Conservation (phyloP, 2,888 invertebrate species). For the Tiliacea aurago region DNA sequence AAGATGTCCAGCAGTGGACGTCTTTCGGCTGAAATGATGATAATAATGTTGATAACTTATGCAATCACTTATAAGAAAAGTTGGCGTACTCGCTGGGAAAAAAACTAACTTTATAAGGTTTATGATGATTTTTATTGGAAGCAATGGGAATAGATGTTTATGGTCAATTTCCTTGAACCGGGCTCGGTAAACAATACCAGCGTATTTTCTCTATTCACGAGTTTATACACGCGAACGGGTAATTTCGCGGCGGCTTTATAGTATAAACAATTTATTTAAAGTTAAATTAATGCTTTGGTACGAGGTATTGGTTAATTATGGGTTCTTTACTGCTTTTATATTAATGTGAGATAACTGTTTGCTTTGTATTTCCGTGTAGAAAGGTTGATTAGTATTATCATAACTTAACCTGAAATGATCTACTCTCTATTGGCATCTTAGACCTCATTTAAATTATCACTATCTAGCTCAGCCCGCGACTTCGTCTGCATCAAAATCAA, state of each 20-base stretch:
- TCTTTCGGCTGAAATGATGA: no score
- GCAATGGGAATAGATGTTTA: conserved; percentile 29
- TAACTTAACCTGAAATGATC: neutral
- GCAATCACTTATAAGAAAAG: neutral
- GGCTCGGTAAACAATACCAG: conserved; percentile 33
- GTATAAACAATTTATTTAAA: conserved; percentile 41
- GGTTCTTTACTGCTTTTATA: no score
- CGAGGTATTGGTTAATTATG: conserved; percentile 21
- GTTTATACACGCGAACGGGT: conserved; percentile 51
- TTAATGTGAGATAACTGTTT: conserved; percentile 5
- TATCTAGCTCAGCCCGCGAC: no score
- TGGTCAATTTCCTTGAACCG: conserved; percentile 28
- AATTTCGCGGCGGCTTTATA: conserved; percentile 48
- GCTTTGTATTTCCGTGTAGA: neutral
- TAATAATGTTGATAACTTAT: no score
- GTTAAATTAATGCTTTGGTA: conserved; percentile 18
- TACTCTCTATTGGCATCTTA: no score
- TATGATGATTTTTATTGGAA: conserved; percentile 17
- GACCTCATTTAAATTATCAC: neutral
- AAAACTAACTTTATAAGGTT: conserved; percentile 11
- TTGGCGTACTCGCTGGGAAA: conserved; percentile 2
- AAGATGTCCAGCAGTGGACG: no score
- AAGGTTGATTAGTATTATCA: neutral
- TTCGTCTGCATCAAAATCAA: neutral
- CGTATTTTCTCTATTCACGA: conserved; percentile 41